Evolutionary conservation across 2,113 vertebrate genomes (phyloP).

Genomic region (Dipodomys stephensi): DNA sequence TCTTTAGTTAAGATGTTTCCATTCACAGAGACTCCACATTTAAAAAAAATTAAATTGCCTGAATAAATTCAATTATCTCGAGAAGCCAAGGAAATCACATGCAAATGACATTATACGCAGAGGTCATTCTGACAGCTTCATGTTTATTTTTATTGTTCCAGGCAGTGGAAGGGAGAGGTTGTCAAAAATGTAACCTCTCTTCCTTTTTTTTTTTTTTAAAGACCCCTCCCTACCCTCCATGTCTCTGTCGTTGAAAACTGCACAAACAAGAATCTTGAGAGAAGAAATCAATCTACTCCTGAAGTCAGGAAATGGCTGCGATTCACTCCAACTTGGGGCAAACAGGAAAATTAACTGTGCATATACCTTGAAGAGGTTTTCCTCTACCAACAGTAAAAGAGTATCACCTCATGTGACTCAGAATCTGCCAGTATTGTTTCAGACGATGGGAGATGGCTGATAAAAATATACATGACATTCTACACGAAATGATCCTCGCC

Average conservation of each 20-base stretch:
- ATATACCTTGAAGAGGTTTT: not conserved
- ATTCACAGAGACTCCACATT: constrained; percentile 48
- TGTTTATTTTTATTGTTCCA: constrained; percentile 74
- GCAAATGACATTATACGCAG: constrained; percentile 67
- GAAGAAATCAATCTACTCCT: constrained; percentile 46
- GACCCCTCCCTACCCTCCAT: not conserved
- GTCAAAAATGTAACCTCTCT: constrained; percentile 8
- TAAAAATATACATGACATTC: not conserved
- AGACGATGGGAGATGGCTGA: not conserved
- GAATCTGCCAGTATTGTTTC: not conserved
- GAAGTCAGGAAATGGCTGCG: not conserved
- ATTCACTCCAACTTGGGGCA: not conserved
- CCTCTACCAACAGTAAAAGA: not conserved
- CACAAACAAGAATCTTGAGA: constrained; percentile 20
- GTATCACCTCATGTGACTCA: not conserved
- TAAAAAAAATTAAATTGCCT: constrained; percentile 77
- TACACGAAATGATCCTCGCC: not conserved
- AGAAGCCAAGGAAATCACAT: constrained; percentile 77
- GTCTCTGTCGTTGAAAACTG: constrained; percentile 48
- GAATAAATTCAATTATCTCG: constrained; percentile 77
- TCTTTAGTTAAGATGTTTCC: constrained; percentile 71
- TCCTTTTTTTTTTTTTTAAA: constrained; percentile 26
- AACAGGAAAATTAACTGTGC: not conserved
- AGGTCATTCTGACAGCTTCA: constrained; percentile 52
- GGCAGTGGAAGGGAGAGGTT: constrained; percentile 65